These are phyloP conservation scores for Linnaemya tessellans DNA, from an alignment of 2,888 invertebrate species.

Conservation along the genomic window DNA sequence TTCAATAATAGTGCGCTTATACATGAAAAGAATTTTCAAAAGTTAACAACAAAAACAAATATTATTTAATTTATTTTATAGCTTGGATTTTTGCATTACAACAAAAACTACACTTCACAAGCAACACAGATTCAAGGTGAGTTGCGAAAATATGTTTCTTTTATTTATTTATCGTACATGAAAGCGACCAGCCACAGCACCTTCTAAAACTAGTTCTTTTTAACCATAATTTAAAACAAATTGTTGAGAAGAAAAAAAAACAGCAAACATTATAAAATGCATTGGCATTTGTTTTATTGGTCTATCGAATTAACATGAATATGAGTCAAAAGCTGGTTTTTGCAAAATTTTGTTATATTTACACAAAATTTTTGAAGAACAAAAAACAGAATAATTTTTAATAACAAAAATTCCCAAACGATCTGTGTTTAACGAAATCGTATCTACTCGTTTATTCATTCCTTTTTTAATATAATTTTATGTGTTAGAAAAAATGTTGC, in stretches of 20 bases:
- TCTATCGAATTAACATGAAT: constrained; percentile 16
- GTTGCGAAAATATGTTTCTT: constrained; percentile 33
- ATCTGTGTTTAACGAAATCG: background rate
- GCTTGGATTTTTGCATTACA: constrained; percentile 48
- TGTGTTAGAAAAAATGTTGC: too few species aligned
- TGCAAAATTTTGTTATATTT: background rate
- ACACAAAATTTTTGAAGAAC: background rate
- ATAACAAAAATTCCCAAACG: background rate
- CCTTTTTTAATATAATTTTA: too few species aligned
- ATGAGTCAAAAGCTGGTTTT: constrained; percentile 64
- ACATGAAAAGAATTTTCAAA: constrained; percentile 39
- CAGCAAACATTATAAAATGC: constrained; percentile 21
- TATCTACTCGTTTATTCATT: too few species aligned
- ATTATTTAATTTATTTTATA: constrained; percentile 49
- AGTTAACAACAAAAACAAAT: background rate
- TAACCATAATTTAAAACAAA: constrained; percentile 50
- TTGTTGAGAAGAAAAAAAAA: constrained; percentile 21
- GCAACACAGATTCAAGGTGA: constrained; percentile 65
- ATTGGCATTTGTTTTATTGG: constrained; percentile 35
- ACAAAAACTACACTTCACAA: constrained; percentile 18
- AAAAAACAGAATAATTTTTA: background rate
- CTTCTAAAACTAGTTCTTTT: constrained; percentile 69
- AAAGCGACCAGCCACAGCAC: constrained; percentile 24
- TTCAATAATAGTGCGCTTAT: constrained; percentile 7
- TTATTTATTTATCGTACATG: too few species aligned